Base-by-base conservation (phyloP, 2,797 vertebrate species). In the Poliocrania exsul region DNA sequence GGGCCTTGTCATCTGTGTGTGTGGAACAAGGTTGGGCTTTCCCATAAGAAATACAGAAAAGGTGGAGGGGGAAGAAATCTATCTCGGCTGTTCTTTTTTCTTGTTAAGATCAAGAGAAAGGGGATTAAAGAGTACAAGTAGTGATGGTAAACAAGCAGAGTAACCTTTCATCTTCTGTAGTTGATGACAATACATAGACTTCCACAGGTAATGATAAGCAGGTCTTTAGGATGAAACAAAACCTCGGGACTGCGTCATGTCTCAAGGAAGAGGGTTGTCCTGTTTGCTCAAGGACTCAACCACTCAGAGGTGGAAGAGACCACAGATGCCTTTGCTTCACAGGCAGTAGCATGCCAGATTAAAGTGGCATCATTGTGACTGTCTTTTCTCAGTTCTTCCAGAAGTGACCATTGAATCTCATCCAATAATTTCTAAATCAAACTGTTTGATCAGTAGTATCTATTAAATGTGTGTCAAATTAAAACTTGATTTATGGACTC, bases 251-350 rank as follows among this genome's bases (percentile, higher is more conserved):
- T 46, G 44, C 6, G 61, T 66, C 16, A 11, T 65, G 62, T 29
- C 44, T 90, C 40, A 62, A 40, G 54, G 40, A 93, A 67, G 31
- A 73, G 18, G 21, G n/a, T 46, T 60, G 19, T 79, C 8, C n/a
- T 78, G 5, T 25, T 10, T 47, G 13, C 19, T 84, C 20, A 50
- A 72, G 28, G 33, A 56, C 37, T 73, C 47, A 38, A 33, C 24
- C 29, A 35, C n/a, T 64, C 33, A 26, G 62, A 85, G 31, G 73
- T 70, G 12, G 31, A 81, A 69, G 11, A 35, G 7, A 54, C 40
- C 17, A 82, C 83, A 75, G 70, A 37, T 79, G 62, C 37, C 26
- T 94, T 84, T 94, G 81, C 46, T 94, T 93, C 83, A 88, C 66
- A 86, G 78, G 78, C 92, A 90, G 56, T 42, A 83, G 50, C 15